Evolutionary conservation across 1,140 invertebrate species (phyloP), one percentile per base, ranked within the genome.

Genomic region (Agraylea sexmaculata): DNA sequence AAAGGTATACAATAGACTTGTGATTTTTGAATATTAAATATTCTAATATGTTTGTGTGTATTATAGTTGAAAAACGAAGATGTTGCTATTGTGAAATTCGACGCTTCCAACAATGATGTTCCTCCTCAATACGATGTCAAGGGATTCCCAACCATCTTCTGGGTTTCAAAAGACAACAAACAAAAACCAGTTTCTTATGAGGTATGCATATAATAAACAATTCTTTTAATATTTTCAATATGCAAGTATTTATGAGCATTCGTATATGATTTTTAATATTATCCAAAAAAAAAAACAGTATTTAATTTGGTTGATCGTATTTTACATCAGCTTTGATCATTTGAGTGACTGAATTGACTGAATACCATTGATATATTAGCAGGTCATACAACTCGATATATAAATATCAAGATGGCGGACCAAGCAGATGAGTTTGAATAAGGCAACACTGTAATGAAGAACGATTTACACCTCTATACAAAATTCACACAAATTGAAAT

Each of bases 21-120:
- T 45, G 47, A 38, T 41, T 16, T n/a, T 35, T 37, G 39, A 16
- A 19, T 34, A 8, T 8, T 4, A 34, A 16, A 18, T 6, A 15
- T 34, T 11, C 15, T 7, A 30, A 30, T 30, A 4, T 30, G n/a
- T 12, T 5, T 30, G n/a, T 30, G n/a, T 12, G 5, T 12, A 15
- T 17, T 32, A 32, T 32, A 84, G 76, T 61, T 98, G 53, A 77
- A 77, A 49, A 67, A 83, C 52, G 94, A 99, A 63, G 75, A 88
- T 45, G 77, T 99, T 11, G 79, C 76, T 34, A 94, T 99, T 58
- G 87, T 95, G 0, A 99, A 99, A 60, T 88, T 99, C 67, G 95
- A 99, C 64, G 94, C 95, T 18, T 97, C 94, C 1, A 90, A 89
- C 30, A 99, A 99, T 65, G 95, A 99, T 71, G 93, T 97, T 45